A percentile compares a stretch with the other conserved stretches of the same genome.
Conservation (phyloP, 2,888 invertebrate genomes). For the Calameuta idolon region DNA sequence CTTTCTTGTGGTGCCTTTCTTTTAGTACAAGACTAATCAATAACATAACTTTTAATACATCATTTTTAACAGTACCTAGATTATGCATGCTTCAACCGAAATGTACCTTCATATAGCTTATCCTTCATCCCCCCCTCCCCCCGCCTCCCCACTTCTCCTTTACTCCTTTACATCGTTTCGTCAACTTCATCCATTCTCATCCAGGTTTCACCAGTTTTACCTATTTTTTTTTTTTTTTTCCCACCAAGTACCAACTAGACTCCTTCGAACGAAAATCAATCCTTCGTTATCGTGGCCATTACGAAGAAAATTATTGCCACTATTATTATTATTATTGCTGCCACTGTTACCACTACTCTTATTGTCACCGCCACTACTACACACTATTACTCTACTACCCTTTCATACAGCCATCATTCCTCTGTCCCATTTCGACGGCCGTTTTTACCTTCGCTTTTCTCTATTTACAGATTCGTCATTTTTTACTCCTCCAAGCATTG, state of each 20-base stretch:
- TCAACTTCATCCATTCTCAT: background rate
- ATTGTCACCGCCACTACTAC: background rate
- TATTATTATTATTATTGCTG: background rate
- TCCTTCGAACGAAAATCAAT: conserved; percentile 2
- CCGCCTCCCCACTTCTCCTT: background rate
- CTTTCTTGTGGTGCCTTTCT: conserved; percentile 58
- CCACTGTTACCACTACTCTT: background rate
- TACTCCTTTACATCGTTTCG: background rate
- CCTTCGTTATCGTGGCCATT: background rate
- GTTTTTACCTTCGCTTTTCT: conserved; percentile 40
- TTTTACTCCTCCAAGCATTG: conserved; percentile 51
- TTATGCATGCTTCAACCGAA: conserved; percentile 23
- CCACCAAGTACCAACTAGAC: conserved; percentile 2
- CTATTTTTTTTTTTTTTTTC: no score
- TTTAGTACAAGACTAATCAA: conserved; percentile 52
- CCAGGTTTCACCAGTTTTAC: background rate
- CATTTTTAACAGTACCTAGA: conserved; percentile 31
- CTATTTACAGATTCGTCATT: conserved; percentile 58
- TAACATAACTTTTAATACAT: conserved; percentile 34
- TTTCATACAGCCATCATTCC: conserved; percentile 21
- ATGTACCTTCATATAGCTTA: background rate
- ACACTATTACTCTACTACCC: conserved; percentile 14
- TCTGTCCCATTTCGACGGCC: conserved; percentile 22
- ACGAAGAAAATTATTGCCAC: background rate
- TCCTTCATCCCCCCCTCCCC: background rate